These are phyloP conservation scores for Priocnemis perturbator DNA, from an alignment of 2,888 invertebrate species.

Conservation along the genomic window DNA sequence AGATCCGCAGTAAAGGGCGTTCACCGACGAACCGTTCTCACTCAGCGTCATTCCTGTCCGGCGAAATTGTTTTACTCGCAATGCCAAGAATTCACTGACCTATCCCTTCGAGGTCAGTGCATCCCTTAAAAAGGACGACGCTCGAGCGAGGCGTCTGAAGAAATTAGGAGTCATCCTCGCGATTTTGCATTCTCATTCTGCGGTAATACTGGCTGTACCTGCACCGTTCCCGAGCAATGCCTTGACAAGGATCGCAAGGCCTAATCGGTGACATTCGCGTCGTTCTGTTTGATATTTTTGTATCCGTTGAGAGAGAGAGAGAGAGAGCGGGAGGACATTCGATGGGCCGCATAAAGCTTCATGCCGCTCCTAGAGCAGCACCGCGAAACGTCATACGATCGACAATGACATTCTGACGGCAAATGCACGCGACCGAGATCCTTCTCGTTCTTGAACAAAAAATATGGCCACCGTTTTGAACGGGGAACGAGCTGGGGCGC, in stretches of 20 bases:
- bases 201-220: too few species aligned
- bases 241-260: background rate
- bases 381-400: constrained; percentile 47
- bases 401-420: constrained; percentile 58
- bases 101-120: background rate
- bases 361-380: too few species aligned
- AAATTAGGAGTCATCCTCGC: background rate
- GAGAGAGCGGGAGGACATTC: too few species aligned
- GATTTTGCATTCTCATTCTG: constrained; percentile 5
- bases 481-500: constrained; percentile 28
- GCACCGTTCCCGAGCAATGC: too few species aligned
- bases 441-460: constrained; percentile 46
- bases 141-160: background rate
- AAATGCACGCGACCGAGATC: constrained; percentile 24
- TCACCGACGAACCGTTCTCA: constrained; percentile 29
- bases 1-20: constrained; percentile 30
- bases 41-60: constrained; percentile 13
- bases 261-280: background rate
- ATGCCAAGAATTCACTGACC: constrained; percentile 16
- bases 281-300: too few species aligned
- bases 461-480: constrained; percentile 56
- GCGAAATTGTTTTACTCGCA: constrained; percentile 17
- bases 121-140: background rate
- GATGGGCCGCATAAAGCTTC: too few species aligned
- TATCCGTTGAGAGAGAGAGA: too few species aligned